These are phyloP conservation scores for Anguilla pacifica DNA, from an alignment of 2,797 vertebrate genomes.

Conservation along the genomic window DNA sequence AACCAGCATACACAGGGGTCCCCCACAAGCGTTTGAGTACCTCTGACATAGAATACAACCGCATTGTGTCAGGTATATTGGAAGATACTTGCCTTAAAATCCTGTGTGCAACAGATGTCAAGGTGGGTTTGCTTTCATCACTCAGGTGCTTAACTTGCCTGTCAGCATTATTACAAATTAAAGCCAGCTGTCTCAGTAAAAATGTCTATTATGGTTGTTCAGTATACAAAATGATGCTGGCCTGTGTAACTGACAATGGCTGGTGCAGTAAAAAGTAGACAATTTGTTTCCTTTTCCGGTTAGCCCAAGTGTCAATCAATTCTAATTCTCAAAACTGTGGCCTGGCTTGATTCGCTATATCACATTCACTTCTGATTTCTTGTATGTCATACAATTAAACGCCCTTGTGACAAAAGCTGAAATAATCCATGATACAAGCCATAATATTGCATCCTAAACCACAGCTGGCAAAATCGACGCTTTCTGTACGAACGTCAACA, in stretches of 20 bases:
- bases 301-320: no score
- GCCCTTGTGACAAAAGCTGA: no score
- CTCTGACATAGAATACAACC: neutral
- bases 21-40: neutral
- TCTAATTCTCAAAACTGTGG: no score
- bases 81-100: neutral
- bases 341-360: neutral
- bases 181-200: neutral
- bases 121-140: neutral
- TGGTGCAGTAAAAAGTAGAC: neutral
- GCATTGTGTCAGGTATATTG: neutral
- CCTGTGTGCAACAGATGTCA: neutral
- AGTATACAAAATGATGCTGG: neutral
- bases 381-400: neutral
- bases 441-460: neutral
- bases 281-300: no score
- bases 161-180: neutral
- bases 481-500: neutral
- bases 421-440: neutral
- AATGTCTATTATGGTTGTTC: no score
- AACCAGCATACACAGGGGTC: no score
- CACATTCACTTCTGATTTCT: neutral
- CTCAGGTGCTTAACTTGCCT: neutral
- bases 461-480: neutral
- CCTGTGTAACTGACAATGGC: neutral